Evolutionary conservation across 2,888 invertebrate genomes (phyloP).

Genomic region (Polia nebulosa): DNA sequence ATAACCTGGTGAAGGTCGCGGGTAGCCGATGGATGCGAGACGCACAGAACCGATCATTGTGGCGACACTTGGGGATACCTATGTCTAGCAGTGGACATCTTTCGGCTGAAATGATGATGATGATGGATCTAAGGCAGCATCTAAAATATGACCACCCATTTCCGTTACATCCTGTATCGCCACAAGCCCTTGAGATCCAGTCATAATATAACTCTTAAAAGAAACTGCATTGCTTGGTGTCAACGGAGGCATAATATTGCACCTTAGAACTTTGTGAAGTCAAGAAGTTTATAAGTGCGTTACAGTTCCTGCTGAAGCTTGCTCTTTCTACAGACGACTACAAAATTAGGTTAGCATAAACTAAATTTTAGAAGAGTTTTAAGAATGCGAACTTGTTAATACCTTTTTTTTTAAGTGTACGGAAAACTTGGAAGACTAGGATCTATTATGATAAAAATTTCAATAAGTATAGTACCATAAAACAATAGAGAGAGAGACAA

Average conservation of each 20-base stretch:
- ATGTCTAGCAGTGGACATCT: too few species aligned
- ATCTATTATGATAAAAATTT: neutral
- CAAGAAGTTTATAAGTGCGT: conserved; percentile 29
- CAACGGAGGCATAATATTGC: neutral
- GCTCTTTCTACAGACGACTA: neutral
- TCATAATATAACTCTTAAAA: neutral
- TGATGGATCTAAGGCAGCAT: too few species aligned
- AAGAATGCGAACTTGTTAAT: neutral
- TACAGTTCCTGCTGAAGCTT: conserved; percentile 5
- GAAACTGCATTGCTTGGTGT: neutral
- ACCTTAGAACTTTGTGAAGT: conserved; percentile 17
- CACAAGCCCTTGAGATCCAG: neutral
- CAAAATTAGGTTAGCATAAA: conserved; percentile 23
- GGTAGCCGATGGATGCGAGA: too few species aligned
- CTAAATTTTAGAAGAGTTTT: conserved; percentile 14
- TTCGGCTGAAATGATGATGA: too few species aligned
- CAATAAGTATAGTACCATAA: too few species aligned
- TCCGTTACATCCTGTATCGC: too few species aligned
- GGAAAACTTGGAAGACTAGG: neutral
- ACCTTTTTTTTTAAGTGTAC: neutral
- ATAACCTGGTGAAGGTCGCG: too few species aligned
- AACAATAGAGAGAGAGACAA: too few species aligned
- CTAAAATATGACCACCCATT: too few species aligned
- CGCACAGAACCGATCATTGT: too few species aligned
- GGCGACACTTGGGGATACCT: too few species aligned